Evolutionary conservation across 2,888 invertebrate genomes (phyloP).

Genomic region (Drosophila leonis): DNA sequence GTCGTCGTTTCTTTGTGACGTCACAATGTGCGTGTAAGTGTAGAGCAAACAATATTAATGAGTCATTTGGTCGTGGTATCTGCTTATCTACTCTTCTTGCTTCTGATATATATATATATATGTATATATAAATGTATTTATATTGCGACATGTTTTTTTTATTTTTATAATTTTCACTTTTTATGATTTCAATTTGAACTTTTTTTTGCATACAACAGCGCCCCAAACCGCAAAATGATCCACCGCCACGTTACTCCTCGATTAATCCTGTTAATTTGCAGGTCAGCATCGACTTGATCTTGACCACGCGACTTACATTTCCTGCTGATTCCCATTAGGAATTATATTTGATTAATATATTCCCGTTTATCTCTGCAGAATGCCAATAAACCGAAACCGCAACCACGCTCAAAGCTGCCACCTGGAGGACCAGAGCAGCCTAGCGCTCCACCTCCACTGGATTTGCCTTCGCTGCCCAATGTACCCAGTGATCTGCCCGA

Average conservation of each 20-base stretch:
- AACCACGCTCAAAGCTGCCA: constrained; percentile 90
- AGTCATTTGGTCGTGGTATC: constrained; percentile 49
- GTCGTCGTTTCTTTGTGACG: constrained; percentile 47
- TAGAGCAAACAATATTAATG: constrained; percentile 41
- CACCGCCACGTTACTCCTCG: constrained; percentile 85
- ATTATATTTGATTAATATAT: constrained; percentile 23
- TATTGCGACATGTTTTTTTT: neutral
- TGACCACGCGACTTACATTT: constrained; percentile 31
- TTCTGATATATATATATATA: constrained; percentile 4
- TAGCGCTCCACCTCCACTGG: constrained; percentile 73
- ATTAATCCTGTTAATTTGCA: constrained; percentile 84
- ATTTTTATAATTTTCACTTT: constrained; percentile 19
- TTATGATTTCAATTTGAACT: constrained; percentile 44
- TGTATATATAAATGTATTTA: too few species aligned
- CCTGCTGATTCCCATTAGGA: neutral
- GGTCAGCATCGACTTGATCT: constrained; percentile 74
- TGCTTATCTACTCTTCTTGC: constrained; percentile 24
- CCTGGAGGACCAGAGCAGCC: constrained; percentile 71
- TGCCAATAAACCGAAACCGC: constrained; percentile 89
- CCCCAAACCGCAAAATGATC: constrained; percentile 80
- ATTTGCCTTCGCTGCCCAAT: constrained; percentile 75
- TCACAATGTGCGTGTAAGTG: constrained; percentile 62
- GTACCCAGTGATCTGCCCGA: constrained; percentile 90
- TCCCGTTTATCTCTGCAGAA: constrained; percentile 61
- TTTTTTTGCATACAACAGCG: constrained; percentile 68